phyloP scores from a whole-genome alignment of 1,140 invertebrate species.

The Cyclina sinensis region DNA sequence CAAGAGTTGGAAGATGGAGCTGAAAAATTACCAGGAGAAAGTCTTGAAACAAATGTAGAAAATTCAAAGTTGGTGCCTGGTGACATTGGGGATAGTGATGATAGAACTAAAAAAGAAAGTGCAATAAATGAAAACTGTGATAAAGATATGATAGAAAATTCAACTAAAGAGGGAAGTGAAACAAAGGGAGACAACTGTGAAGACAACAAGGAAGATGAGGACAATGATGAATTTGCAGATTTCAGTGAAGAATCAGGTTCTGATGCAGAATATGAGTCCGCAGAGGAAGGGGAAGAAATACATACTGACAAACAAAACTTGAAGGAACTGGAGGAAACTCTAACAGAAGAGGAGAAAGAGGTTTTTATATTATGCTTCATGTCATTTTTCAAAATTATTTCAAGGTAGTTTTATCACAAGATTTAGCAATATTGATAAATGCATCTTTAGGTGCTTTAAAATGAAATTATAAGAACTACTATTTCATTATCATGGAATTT shows the following conservation, averaged over 20 bases:
- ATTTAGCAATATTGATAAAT: no score
- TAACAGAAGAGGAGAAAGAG: constrained; percentile 77
- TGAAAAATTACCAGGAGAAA: background rate
- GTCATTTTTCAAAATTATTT: no score
- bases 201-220: constrained; percentile 21
- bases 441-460: no score
- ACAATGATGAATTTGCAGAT: background rate
- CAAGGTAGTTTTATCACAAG: no score
- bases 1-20: background rate
- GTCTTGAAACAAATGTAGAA: background rate
- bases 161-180: background rate
- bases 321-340: constrained; percentile 71
- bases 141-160: background rate
- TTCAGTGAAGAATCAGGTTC: constrained; percentile 27
- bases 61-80: background rate
- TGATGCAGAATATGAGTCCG: constrained; percentile 72
- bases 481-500: no score
- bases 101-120: background rate
- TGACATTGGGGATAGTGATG: background rate
- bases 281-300: constrained; percentile 71
- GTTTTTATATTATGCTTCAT: constrained; percentile 35
- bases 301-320: constrained; percentile 70
- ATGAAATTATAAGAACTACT: no score
- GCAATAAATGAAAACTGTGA: constrained; percentile 14
- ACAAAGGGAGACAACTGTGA: background rate